phyloP scores from a whole-genome alignment of 2,113 vertebrate species.

The Menura novaehollandiae region DNA sequence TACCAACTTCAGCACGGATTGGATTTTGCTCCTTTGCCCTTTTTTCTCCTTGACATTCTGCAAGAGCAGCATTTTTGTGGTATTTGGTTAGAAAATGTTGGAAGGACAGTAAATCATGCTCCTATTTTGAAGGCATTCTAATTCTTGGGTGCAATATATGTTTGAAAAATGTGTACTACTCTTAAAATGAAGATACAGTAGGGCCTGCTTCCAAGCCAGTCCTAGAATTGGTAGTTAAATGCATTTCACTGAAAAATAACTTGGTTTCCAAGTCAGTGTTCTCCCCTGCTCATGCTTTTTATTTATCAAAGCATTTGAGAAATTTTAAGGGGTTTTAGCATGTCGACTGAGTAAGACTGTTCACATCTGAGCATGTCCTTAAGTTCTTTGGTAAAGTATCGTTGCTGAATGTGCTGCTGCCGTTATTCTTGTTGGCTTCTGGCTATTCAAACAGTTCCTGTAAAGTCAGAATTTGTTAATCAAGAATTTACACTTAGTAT shows the following conservation, averaged over 20 bases:
- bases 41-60: slow-evolving; percentile 31
- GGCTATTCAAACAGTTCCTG: not conserved
- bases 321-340: not conserved
- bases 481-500: not conserved
- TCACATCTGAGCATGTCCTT: not conserved
- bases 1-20: not conserved
- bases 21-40: slow-evolving; percentile 33
- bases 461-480: not conserved
- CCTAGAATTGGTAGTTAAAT: not conserved
- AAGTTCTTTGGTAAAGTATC: not conserved
- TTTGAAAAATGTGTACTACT: not conserved
- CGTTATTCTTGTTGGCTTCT: not conserved
- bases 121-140: not conserved
- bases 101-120: not conserved
- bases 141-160: not conserved
- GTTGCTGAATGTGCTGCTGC: not conserved
- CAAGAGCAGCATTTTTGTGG: slow-evolving; percentile 23
- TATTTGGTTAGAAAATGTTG: slow-evolving; percentile 29
- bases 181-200: not conserved
- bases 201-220: not conserved
- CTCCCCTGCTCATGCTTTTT: not conserved
- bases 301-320: not conserved
- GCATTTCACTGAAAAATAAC: not conserved
- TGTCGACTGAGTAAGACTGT: not conserved
- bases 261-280: not conserved